Evolutionary conservation across 2,797 vertebrate genomes (phyloP), one percentile per base, ranked within the genome.

Genomic region (Xyrichtys novacula): DNA sequence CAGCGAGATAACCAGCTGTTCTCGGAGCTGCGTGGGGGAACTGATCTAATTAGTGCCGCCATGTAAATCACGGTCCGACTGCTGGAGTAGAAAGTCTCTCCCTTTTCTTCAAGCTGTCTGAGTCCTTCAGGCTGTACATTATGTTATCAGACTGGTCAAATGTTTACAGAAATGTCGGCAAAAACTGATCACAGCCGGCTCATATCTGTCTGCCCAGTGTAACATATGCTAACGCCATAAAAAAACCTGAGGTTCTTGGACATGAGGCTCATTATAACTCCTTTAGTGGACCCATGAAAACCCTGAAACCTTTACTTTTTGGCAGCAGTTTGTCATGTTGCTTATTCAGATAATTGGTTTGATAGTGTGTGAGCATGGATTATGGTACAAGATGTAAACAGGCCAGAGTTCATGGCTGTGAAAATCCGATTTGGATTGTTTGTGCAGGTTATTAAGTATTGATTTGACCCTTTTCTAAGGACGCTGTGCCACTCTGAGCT

Each of bases 11-110:
- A 31, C 1, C 44, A 46, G 36, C 46, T 63, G 48, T 42, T 52
- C 57, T 46, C 16, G 47, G 31, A 25, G 11, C 43, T 25, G 57
- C 25, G 57, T 47, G 31, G 43, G 1, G 23, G 17, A 60, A 38
- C 16, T 19, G 44, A 61, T 38, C 43, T 48, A 38, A 48, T 61
- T 48, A 48, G 23, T n/a, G 29, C 22, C 22, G 25, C 43, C 26
- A 20, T 60, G 43, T 60, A 60, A 60, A 34, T 23, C 44, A 20
- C 8, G n/a, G 22, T 15, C 17, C 40, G 54, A 29, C 38, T 42
- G 54, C 17, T 29, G 38, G 1, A 15, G 54, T 14, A 42, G 38
- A 56, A 42, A 56, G 53, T 55, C 11, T 56, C 23, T 9, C 25
- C 5, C 17, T 29, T 34, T 34, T 34, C 49, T 9, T 53, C 7